phyloP scores from a whole-genome alignment of 92 coral and sea anemone genomes.

The Hydrozoanthus gracilis region DNA sequence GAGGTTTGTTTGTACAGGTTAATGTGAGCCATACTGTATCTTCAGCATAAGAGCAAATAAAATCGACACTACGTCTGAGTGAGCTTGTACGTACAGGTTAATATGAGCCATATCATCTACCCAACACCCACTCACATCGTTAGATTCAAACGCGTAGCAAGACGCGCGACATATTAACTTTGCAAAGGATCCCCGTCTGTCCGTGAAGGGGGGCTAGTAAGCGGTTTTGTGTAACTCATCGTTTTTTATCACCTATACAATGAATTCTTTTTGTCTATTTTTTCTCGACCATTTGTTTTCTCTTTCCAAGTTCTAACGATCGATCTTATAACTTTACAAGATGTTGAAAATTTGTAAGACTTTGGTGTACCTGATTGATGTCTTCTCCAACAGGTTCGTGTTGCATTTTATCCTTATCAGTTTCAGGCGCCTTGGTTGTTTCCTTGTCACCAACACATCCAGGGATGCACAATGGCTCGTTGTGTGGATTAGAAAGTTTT shows the following conservation, averaged over 20 bases:
- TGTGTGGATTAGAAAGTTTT: background rate
- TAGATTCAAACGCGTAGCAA: no score
- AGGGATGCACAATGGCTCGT: background rate
- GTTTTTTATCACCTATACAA: no score
- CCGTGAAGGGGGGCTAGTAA: no score
- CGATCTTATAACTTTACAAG: background rate
- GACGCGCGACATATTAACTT: no score
- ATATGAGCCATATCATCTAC: constrained; percentile 88
- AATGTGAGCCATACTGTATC: no score
- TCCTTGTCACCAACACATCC: background rate
- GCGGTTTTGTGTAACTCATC: no score
- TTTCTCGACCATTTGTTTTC: no score
- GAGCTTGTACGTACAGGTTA: constrained; percentile 97
- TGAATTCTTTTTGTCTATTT: no score
- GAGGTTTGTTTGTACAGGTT: no score
- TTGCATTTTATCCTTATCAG: background rate
- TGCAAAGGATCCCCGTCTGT: no score
- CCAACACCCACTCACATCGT: constrained; percentile 24
- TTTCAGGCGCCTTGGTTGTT: background rate
- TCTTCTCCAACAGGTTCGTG: constrained; percentile 1
- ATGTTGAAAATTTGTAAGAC: background rate
- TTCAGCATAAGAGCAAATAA: constrained; percentile 61
- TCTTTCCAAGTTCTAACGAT: background rate
- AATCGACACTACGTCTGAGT: constrained; percentile 90
- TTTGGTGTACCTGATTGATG: constrained; percentile 16